Percentiles rank a stretch among this genome's conserved stretches.
Conservation (phyloP, 2,888 invertebrate genomes). For the Keiferia lycopersicella region DNA sequence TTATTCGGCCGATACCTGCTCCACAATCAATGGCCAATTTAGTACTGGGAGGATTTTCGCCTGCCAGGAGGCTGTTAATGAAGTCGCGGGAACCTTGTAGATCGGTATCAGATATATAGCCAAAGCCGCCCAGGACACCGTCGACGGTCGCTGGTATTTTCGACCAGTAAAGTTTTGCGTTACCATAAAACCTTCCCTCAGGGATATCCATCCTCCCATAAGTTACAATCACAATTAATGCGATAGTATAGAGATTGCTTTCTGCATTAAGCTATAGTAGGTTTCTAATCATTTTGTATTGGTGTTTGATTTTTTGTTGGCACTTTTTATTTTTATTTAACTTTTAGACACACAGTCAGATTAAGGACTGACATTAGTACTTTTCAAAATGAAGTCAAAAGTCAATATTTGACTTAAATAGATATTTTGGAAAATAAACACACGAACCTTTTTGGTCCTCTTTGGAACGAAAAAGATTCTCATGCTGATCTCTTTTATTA, state of each 20-base stretch:
- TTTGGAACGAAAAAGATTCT: no score
- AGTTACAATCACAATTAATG: not conserved
- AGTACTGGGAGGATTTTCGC: slow-evolving; percentile 78
- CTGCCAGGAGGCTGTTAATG: slow-evolving; percentile 76
- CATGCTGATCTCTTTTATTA: slow-evolving; percentile 49
- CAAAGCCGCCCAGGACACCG: slow-evolving; percentile 97
- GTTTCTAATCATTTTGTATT: no score
- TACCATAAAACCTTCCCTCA: slow-evolving; percentile 82
- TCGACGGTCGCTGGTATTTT: slow-evolving; percentile 92
- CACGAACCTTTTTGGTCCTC: no score
- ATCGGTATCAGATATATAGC: slow-evolving; percentile 91
- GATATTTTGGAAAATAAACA: no score
- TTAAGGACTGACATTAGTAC: no score
- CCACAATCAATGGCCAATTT: slow-evolving; percentile 95
- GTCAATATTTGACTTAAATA: no score
- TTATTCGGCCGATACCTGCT: slow-evolving; percentile 97
- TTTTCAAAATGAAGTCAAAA: no score
- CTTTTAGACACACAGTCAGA: no score
- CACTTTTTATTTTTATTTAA: no score
- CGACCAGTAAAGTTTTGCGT: slow-evolving; percentile 93
- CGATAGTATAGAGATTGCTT: not conserved
- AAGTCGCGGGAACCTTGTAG: slow-evolving; percentile 92
- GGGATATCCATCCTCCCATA: slow-evolving; percentile 13
- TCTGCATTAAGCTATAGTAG: not conserved
- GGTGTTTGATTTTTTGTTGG: no score